Percentiles rank a stretch among this genome's conserved stretches.
These are phyloP conservation scores for Tympanuchus pallidicinctus DNA, from an alignment of 2,113 vertebrate species.

Conservation along the genomic window DNA sequence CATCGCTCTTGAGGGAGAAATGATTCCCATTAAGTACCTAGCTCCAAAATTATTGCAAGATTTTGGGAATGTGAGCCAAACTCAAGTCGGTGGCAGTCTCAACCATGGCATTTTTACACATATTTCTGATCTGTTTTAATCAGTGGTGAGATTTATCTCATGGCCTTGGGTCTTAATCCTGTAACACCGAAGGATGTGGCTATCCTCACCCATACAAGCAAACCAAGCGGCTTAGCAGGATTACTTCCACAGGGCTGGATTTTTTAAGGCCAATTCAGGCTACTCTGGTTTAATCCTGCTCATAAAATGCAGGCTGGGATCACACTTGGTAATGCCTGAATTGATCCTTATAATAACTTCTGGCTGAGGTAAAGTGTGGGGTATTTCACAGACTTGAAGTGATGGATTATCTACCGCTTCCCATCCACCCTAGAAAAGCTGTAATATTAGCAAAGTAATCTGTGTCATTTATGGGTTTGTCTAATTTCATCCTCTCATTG, in stretches of 20 bases:
- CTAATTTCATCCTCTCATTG: rapidly evolving
- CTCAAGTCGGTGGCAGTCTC: background rate
- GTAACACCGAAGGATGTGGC: background rate
- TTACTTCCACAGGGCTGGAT: background rate
- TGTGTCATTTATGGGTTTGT: rapidly evolving
- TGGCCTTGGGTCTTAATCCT: background rate
- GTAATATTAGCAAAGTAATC: background rate
- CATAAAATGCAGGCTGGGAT: background rate
- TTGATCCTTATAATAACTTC: background rate
- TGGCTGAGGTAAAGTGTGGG: background rate
- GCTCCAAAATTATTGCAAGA: background rate
- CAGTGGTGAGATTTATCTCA: background rate
- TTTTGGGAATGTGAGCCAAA: background rate
- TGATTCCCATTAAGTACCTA: constrained; percentile 40
- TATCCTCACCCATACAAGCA: background rate
- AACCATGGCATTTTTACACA: background rate
- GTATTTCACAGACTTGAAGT: background rate
- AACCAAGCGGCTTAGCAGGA: background rate
- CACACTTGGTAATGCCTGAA: background rate
- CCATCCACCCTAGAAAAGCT: background rate
- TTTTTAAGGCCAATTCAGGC: background rate
- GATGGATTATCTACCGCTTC: rapidly evolving
- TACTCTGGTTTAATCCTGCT: background rate
- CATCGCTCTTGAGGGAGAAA: constrained; percentile 51
- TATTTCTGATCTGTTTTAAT: background rate